Conservation (phyloP, 2,113 vertebrate species). For the Ardeotis arabs region DNA sequence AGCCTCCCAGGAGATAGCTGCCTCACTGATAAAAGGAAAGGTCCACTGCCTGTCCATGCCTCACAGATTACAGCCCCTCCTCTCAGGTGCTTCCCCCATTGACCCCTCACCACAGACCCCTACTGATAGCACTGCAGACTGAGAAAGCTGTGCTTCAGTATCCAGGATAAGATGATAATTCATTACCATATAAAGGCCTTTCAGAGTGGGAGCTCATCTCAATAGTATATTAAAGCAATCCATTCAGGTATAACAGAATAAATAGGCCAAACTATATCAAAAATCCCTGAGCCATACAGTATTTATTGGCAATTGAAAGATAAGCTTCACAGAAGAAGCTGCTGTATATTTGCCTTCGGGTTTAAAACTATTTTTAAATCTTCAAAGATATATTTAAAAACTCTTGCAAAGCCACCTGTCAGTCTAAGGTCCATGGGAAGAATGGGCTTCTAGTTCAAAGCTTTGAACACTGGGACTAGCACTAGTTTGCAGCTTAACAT, state of each 20-base stretch:
- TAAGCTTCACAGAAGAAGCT: slow-evolving; percentile 32
- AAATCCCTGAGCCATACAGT: slow-evolving; percentile 38
- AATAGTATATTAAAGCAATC: slow-evolving; percentile 55
- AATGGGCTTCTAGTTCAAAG: neutral
- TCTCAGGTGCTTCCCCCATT: neutral
- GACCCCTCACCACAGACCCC: neutral
- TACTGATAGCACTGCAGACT: neutral
- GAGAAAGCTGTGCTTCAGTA: neutral
- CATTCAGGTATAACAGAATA: slow-evolving; percentile 52
- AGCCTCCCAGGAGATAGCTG: neutral
- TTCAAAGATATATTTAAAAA: slow-evolving; percentile 31
- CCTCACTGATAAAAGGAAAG: neutral
- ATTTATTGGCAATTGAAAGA: slow-evolving; percentile 46
- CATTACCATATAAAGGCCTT: slow-evolving; percentile 47
- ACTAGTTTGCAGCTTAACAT: neutral
- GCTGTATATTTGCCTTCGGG: slow-evolving; percentile 24
- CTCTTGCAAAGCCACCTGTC: neutral
- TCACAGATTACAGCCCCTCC: neutral
- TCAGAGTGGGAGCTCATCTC: slow-evolving; percentile 33
- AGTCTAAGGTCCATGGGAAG: neutral
- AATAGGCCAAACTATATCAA: slow-evolving; percentile 49
- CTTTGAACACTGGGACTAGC: neutral
- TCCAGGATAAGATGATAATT: neutral
- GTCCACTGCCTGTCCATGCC: neutral
- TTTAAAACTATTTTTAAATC: slow-evolving; percentile 52